Evolutionary conservation across 2,113 vertebrate species (phyloP).

Genomic region (Hipposideros armiger): DNA sequence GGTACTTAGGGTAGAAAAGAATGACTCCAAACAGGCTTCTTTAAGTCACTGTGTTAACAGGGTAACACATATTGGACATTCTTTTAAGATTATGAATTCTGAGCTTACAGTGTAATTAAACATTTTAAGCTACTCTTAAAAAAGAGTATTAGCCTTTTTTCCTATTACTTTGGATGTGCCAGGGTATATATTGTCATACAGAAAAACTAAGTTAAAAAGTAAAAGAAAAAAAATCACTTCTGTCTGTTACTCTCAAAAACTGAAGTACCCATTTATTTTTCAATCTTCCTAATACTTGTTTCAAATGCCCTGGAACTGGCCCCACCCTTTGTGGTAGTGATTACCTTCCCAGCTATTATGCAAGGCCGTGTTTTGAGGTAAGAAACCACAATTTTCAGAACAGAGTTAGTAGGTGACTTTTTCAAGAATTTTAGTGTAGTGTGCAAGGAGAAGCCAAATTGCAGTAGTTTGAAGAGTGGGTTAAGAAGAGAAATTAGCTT

Average conservation of each 20-base stretch:
- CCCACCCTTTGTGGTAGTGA: neutral
- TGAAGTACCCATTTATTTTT: neutral
- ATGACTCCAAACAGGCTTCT: neutral
- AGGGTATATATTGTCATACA: neutral
- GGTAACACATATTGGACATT: neutral
- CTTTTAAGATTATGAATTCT: neutral
- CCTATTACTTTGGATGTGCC: fast-evolving
- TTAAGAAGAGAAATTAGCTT: neutral
- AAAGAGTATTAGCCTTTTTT: neutral
- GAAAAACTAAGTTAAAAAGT: neutral
- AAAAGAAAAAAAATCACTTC: neutral
- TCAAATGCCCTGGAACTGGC: neutral
- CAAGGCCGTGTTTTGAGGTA: neutral
- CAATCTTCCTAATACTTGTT: neutral
- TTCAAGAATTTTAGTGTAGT: neutral
- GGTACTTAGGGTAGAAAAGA: neutral
- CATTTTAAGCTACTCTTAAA: neutral
- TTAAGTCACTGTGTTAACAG: neutral
- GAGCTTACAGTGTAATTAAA: neutral
- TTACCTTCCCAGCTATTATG: neutral
- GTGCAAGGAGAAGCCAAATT: neutral
- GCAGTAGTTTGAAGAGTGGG: neutral
- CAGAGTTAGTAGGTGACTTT: neutral
- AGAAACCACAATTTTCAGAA: neutral
- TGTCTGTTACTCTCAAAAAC: neutral